A percentile compares a stretch with the other conserved stretches of the same genome.
Evolutionary conservation across 2,113 vertebrate genomes (phyloP).

Genomic region (Ochotona princeps): DNA sequence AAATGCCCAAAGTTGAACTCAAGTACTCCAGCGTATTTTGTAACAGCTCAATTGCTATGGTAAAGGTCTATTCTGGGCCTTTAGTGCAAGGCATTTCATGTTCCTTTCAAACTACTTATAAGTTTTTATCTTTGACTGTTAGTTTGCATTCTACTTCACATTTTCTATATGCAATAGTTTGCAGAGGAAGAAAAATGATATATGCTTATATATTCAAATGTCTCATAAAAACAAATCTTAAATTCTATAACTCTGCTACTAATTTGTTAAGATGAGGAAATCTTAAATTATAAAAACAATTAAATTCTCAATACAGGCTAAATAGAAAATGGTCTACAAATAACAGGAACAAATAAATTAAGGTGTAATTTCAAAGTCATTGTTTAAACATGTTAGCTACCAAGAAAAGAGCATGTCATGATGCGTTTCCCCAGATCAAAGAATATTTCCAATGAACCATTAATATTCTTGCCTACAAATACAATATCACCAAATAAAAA

Average conservation of each 20-base stretch:
- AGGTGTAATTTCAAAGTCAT: neutral
- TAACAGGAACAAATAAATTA: neutral
- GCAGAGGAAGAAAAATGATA: neutral
- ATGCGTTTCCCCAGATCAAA: neutral
- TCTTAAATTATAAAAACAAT: constrained; percentile 28
- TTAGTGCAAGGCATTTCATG: neutral
- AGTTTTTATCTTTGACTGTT: neutral
- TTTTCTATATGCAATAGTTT: neutral
- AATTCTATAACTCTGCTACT: neutral
- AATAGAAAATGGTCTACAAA: neutral
- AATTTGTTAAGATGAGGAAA: neutral
- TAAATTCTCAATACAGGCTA: neutral
- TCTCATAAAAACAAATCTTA: neutral
- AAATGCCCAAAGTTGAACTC: too few relatives aligned
- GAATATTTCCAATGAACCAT: constrained; percentile 5
- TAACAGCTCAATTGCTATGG: too few relatives aligned
- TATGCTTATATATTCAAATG: neutral
- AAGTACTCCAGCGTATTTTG: too few relatives aligned
- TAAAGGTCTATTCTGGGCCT: neutral
- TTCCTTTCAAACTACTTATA: neutral
- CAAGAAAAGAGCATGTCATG: neutral
- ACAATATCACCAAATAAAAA: neutral
- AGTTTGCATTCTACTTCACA: constrained; percentile 5
- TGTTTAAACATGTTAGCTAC: neutral
- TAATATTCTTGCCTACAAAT: neutral